Percentiles rank a stretch among this genome's conserved stretches.
Evolutionary conservation across 1,140 invertebrate genomes (phyloP).

Genomic region (Pseudomyrmex flavicornis): DNA sequence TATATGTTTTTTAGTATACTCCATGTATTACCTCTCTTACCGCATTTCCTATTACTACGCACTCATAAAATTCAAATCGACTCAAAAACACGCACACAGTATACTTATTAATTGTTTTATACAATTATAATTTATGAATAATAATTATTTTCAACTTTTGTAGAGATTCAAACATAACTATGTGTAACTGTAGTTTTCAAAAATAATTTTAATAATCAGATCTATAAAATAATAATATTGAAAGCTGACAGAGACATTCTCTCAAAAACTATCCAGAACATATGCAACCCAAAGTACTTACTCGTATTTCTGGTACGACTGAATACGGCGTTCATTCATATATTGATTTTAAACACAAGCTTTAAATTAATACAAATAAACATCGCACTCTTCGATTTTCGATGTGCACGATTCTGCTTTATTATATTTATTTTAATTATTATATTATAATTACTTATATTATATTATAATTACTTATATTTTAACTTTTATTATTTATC

Average conservation of each 20-base stretch:
- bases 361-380: neutral
- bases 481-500: no score
- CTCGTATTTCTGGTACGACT: neutral
- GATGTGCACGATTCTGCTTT: neutral
- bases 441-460: neutral
- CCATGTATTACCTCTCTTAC: neutral
- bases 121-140: no score
- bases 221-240: neutral
- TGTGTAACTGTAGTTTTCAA: no score
- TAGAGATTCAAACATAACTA: no score
- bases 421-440: neutral
- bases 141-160: no score
- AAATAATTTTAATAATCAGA: neutral
- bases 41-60: no score
- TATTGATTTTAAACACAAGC: neutral
- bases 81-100: no score
- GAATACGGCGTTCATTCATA: neutral
- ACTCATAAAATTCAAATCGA: no score
- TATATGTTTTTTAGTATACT: conserved; percentile 47
- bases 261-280: neutral
- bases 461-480: neutral
- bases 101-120: no score
- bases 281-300: neutral
- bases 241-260: neutral
- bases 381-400: neutral